phyloP scores from a whole-genome alignment of 2,888 invertebrate species.

The Diplolepis rosae region DNA sequence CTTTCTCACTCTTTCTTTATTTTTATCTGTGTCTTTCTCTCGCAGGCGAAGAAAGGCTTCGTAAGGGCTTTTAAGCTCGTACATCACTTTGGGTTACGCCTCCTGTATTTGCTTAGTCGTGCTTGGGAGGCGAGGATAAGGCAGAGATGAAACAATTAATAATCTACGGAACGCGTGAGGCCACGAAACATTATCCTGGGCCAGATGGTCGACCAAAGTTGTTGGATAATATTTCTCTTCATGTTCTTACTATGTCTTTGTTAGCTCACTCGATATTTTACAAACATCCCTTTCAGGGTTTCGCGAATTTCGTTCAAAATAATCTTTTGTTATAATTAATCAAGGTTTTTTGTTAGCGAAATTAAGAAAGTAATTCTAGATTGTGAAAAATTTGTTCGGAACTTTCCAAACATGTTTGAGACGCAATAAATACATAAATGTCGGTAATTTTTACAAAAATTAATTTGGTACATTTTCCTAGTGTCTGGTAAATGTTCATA shows the following conservation, averaged over 20 bases:
- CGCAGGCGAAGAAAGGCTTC: slow-evolving; percentile 49
- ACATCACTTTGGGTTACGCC: slow-evolving; percentile 71
- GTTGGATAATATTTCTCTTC: slow-evolving; percentile 25
- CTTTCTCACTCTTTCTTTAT: slow-evolving; percentile 39
- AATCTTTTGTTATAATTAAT: not conserved
- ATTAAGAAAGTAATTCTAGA: too few species aligned
- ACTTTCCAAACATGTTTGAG: too few species aligned
- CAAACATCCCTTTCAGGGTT: not conserved
- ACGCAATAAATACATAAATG: too few species aligned
- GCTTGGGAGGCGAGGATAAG: slow-evolving; percentile 68
- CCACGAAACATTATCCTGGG: slow-evolving; percentile 44
- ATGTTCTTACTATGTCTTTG: slow-evolving; percentile 19
- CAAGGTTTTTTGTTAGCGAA: too few species aligned
- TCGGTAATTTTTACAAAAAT: too few species aligned
- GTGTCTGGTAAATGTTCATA: too few species aligned
- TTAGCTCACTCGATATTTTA: slow-evolving; percentile 16
- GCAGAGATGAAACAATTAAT: slow-evolving; percentile 72
- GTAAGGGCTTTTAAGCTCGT: slow-evolving; percentile 71
- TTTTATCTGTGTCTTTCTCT: slow-evolving; percentile 31
- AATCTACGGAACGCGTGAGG: slow-evolving; percentile 54
- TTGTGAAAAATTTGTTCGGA: too few species aligned
- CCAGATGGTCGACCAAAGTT: slow-evolving; percentile 46
- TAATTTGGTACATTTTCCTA: too few species aligned
- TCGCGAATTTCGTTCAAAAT: not conserved
- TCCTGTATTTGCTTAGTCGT: slow-evolving; percentile 72